Base-by-base conservation (phyloP, 2,888 invertebrate species). In the Ophonus ardosiacus region DNA sequence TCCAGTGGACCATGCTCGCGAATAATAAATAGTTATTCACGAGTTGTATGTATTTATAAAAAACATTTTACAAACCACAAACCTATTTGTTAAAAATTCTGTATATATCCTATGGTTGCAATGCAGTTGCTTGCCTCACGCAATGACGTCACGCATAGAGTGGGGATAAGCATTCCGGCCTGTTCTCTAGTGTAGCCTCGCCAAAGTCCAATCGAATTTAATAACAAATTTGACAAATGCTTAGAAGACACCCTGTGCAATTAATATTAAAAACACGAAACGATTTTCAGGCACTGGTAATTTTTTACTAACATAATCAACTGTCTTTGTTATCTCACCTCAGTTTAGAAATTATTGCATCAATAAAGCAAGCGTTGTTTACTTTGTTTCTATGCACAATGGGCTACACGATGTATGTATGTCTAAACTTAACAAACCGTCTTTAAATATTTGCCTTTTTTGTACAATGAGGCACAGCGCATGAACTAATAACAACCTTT, bases 391-490 rank as follows among this genome's bases (percentile, higher is more conserved):
- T 83, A 83, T 61, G 83, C 83, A 83, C 18, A 68, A 59, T 81
- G 81, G 71, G 38, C 82, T 82, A 82, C 82, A 82, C 82, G 71
- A 82, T 71, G 31, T 71, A 82, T 71, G 31, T 71, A 83, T 65
- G 76, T 76, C 76, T 56, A 74, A 83, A 83, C 83, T 51, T 82
- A 83, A 83, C 76, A 76, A 83, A 83, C 57, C 61, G 83, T 83
- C 61, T 51, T 63, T 65, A 59, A 84, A 84, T 84, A 63, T 84
- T 84, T 78, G 84, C 84, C 84, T 83, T 84, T 83, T 84, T 84
- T 84, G 84, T 84, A 84, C 84, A 84, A 51, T 84, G 84, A 84
- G 84, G 84, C 84, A 84, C 84, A 84, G 84, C 84, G 84, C 84
- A 84, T 76, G 56, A 81, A 63, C 84, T 84, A 84, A 84, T 84